Evolutionary conservation across 2,797 vertebrate species (phyloP).

Genomic region (Salmo trutta): DNA sequence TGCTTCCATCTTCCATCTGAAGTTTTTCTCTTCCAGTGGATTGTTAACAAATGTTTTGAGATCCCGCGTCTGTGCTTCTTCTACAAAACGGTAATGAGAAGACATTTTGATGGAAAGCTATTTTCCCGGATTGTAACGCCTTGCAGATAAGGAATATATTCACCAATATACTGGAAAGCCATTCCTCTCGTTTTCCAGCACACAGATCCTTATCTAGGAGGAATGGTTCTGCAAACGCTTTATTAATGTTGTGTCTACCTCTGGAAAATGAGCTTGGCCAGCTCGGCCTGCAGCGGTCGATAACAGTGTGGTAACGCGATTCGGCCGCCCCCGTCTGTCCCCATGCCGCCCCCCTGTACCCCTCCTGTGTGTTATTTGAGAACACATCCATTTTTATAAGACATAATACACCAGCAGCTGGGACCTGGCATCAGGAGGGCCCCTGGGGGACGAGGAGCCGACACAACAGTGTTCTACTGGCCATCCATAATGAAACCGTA

Average conservation of each 20-base stretch:
- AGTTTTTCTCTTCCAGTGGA: background rate
- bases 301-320: conserved; percentile 52
- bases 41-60: background rate
- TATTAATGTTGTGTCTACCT: conserved; percentile 58
- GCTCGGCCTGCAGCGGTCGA: conserved; percentile 39
- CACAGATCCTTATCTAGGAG: conserved; percentile 44
- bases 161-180: conserved; percentile 43
- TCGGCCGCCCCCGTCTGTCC: conserved; percentile 45
- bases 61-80: conserved; percentile 42
- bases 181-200: conserved; percentile 26
- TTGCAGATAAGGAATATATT: conserved; percentile 43
- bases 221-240: conserved; percentile 39
- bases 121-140: conserved; percentile 41
- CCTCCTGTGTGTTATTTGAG: conserved; percentile 44
- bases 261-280: conserved; percentile 50
- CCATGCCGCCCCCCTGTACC: background rate
- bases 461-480: background rate
- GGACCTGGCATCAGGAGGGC: background rate
- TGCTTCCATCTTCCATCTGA: background rate
- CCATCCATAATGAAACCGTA: background rate
- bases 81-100: conserved; percentile 19
- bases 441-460: background rate
- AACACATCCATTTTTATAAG: conserved; percentile 46
- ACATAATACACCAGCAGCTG: conserved; percentile 41
- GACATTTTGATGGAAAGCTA: conserved; percentile 21